Evolutionary conservation across 2,888 invertebrate species (phyloP).

Genomic region (Acanthosoma haemorrhoidale): DNA sequence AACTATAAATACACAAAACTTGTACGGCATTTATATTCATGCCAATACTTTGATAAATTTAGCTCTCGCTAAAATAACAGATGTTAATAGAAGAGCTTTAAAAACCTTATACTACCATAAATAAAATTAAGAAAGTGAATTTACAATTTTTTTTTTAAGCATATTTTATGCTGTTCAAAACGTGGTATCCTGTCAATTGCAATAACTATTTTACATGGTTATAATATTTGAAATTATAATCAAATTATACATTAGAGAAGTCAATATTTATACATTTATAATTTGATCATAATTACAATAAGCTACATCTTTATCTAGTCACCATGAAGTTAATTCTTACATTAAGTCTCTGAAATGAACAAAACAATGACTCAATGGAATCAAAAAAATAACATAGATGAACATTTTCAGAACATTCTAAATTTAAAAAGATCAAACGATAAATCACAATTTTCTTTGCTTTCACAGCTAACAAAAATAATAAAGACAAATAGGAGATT

Average conservation of each 20-base stretch:
- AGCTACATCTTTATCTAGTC: background rate
- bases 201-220: background rate
- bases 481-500: no score
- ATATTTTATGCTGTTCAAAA: background rate
- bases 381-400: background rate
- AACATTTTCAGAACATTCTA: background rate
- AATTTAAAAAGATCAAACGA: conserved; percentile 4
- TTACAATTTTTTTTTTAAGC: background rate
- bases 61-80: conserved; percentile 4
- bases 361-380: background rate
- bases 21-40: background rate
- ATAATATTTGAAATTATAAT: conserved; percentile 3
- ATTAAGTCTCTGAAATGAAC: background rate
- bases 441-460: background rate
- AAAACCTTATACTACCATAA: conserved; percentile 5
- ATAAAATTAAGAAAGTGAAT: conserved; percentile 4
- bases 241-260: conserved; percentile 1
- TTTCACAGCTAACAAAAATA: no score
- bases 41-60: conserved; percentile 14
- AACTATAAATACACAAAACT: conserved; percentile 12
- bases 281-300: conserved; percentile 7
- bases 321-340: background rate
- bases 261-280: background rate
- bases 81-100: conserved; percentile 3
- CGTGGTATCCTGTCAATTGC: background rate